These are phyloP conservation scores for Epinephelus coioides DNA, from an alignment of 2,797 vertebrate species.

Conservation along the genomic window DNA sequence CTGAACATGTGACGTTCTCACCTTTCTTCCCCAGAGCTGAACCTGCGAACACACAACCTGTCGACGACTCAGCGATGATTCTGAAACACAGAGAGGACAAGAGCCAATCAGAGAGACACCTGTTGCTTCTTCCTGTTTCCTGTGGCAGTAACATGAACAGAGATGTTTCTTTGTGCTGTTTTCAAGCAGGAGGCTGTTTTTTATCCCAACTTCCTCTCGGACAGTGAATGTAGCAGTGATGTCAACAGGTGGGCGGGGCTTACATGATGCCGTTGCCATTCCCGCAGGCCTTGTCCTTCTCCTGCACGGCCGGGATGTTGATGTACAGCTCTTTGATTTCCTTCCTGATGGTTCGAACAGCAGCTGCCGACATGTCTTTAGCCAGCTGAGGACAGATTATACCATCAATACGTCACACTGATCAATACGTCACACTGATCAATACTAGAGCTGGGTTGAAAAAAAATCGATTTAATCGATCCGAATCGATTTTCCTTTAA, in stretches of 20 bases:
- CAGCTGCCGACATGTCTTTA: slow-evolving; percentile 94
- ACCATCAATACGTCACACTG: background rate
- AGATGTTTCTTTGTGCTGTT: too few relatives aligned
- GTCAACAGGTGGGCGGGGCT: slow-evolving; percentile 63
- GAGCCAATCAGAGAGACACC: slow-evolving; percentile 29
- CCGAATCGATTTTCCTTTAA: too few relatives aligned
- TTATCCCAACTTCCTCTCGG: background rate
- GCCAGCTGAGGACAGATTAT: slow-evolving; percentile 86
- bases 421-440: too few relatives aligned
- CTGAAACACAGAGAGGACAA: slow-evolving; percentile 74
- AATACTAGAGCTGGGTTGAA: too few relatives aligned
- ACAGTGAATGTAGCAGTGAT: background rate
- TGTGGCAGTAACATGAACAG: too few relatives aligned
- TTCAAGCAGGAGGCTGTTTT: too few relatives aligned
- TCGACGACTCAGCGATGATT: slow-evolving; percentile 95
- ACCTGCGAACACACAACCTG: slow-evolving; percentile 95
- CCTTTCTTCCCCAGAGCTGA: slow-evolving; percentile 98
- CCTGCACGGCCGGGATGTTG: slow-evolving; percentile 93
- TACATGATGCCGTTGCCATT: slow-evolving; percentile 97
- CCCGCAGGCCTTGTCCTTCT: slow-evolving; percentile 92
- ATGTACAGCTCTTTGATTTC: slow-evolving; percentile 95
- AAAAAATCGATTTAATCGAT: too few relatives aligned
- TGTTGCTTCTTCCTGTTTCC: too few relatives aligned
- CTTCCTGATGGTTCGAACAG: slow-evolving; percentile 93
- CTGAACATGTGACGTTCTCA: slow-evolving; percentile 63